Conservation (phyloP, 2,888 invertebrate species). For the Panorpa germanica region DNA sequence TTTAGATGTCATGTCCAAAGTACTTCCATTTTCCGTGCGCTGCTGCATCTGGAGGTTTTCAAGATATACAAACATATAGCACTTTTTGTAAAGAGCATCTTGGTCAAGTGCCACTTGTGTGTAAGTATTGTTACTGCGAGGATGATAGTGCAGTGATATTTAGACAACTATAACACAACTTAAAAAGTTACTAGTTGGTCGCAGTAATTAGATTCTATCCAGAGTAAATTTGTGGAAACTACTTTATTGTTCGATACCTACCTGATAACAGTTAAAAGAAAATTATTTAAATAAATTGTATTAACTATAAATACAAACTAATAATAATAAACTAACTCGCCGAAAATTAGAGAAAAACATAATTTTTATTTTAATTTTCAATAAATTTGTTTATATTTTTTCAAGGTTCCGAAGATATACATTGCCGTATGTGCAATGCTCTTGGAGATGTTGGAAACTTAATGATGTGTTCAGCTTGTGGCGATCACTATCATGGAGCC, state of each 20-base stretch:
- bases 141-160: no score
- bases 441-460: conserved; percentile 75
- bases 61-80: conserved; percentile 58
- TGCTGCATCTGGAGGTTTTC: conserved; percentile 80
- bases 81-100: conserved; percentile 78
- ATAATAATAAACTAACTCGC: no score
- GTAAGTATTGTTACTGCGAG: conserved; percentile 34
- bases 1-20: conserved; percentile 53
- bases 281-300: background rate
- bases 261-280: no score
- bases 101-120: conserved; percentile 65
- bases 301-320: no score
- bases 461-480: conserved; percentile 84
- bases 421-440: conserved; percentile 68
- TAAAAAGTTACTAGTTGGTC: no score
- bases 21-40: conserved; percentile 89
- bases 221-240: no score
- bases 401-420: conserved; percentile 53
- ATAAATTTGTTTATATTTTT: no score
- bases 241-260: no score
- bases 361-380: no score
- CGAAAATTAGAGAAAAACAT: no score
- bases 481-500: conserved; percentile 83
- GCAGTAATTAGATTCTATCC: no score
- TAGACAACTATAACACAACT: no score